These are phyloP conservation scores for Calliopsis andreniformis DNA, from an alignment of 1,140 invertebrate genomes.

Conservation along the genomic window DNA sequence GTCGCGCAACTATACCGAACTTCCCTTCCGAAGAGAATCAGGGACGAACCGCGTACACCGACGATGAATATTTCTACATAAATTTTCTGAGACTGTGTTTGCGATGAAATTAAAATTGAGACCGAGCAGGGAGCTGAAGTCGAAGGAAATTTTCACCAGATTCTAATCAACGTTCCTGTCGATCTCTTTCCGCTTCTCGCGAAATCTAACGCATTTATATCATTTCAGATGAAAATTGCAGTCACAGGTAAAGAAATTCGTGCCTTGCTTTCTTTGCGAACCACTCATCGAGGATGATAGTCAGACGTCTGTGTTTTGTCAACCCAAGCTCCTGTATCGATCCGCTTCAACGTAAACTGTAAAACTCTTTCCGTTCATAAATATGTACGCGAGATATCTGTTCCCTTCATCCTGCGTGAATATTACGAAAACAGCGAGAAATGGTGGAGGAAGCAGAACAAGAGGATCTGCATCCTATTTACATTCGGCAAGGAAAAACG, in stretches of 20 bases:
- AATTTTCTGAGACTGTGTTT: constrained; percentile 33
- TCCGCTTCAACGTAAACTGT: too few species aligned
- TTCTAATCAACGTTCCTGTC: neutral
- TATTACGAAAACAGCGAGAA: neutral
- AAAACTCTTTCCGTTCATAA: too few species aligned
- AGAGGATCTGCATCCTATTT: neutral
- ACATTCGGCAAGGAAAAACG: neutral
- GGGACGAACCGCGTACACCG: neutral
- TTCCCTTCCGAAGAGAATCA: constrained; percentile 33
- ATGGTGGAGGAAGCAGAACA: too few species aligned
- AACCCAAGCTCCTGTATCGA: too few species aligned
- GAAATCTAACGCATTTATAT: too few species aligned
- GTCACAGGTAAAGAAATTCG: too few species aligned
- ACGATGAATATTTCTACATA: constrained; percentile 56
- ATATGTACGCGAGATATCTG: neutral
- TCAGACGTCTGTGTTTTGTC: too few species aligned
- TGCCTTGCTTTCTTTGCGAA: too few species aligned
- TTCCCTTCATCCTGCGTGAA: neutral
- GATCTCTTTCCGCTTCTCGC: too few species aligned
- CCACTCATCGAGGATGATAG: too few species aligned
- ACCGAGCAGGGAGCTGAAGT: neutral
- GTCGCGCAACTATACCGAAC: constrained; percentile 60
- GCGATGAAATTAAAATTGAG: constrained; percentile 45
- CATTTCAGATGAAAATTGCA: too few species aligned
- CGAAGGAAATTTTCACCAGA: constrained; percentile 25